These are phyloP conservation scores for Manduca sexta DNA, from an alignment of 1,140 invertebrate species.

Conservation along the genomic window DNA sequence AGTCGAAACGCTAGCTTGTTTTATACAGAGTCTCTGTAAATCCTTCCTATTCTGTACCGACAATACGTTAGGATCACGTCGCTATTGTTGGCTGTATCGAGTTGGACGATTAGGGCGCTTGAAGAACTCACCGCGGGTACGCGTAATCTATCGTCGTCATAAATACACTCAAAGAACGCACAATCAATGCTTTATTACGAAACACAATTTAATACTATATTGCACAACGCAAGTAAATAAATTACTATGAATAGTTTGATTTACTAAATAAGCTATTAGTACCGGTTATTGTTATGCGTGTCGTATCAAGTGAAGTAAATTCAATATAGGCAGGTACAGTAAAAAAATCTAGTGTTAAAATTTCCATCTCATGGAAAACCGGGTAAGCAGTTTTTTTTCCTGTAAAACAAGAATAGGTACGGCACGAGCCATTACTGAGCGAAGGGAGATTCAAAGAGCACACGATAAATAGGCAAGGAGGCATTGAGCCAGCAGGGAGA, in stretches of 20 bases:
- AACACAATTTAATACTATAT: not conserved
- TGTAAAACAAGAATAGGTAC: constrained; percentile 15
- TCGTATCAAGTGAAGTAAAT: too few relatives aligned
- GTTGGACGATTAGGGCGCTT: constrained; percentile 56
- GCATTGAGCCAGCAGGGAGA: constrained; percentile 16
- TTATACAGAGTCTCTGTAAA: constrained; percentile 55
- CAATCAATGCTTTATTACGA: not conserved
- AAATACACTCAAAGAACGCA: constrained; percentile 13
- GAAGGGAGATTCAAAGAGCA: constrained; percentile 19
- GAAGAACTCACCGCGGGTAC: constrained; percentile 32
- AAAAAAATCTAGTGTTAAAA: not conserved
- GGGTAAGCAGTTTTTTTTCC: constrained; percentile 8
- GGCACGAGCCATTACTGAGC: constrained; percentile 11
- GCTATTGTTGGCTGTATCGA: constrained; percentile 55
- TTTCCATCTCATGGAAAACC: not conserved
- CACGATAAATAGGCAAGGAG: constrained; percentile 29
- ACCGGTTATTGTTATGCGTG: too few relatives aligned
- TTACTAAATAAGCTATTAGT: too few relatives aligned
- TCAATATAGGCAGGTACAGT: too few relatives aligned
- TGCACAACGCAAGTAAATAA: not conserved
- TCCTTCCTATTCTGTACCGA: constrained; percentile 58
- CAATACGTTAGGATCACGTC: constrained; percentile 48
- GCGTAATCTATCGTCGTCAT: constrained; percentile 31
- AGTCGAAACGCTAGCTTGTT: constrained; percentile 45
- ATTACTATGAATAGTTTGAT: not conserved